These are phyloP conservation scores for Cyanocitta stelleri DNA, from an alignment of 2,113 vertebrate genomes.

Conservation along the genomic window DNA sequence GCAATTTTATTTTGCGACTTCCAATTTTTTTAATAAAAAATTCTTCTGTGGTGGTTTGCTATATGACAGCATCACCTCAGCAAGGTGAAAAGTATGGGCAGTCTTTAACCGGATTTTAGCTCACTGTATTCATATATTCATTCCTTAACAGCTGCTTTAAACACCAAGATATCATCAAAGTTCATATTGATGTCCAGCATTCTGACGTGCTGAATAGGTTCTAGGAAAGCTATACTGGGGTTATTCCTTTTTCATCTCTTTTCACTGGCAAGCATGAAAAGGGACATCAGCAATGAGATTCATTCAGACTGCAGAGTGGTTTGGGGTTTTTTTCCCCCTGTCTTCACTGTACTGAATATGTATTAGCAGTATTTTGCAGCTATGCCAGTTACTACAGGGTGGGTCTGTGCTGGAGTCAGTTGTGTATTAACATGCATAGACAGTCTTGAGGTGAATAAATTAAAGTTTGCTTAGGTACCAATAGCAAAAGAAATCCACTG, in stretches of 20 bases:
- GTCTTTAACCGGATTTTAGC: not conserved
- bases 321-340: not conserved
- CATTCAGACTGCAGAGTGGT: not conserved
- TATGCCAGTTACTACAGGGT: not conserved
- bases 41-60: not conserved
- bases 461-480: not conserved
- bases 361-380: not conserved
- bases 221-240: not conserved
- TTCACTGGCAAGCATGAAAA: not conserved
- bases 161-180: not conserved
- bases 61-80: not conserved
- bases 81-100: not conserved
- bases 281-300: not conserved
- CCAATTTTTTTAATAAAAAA: not conserved
- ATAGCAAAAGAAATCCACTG: not conserved
- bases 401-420: not conserved
- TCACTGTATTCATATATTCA: rapidly evolving
- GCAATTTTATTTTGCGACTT: not conserved
- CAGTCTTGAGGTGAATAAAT: not conserved
- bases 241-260: not conserved
- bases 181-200: not conserved
- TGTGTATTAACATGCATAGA: not conserved
- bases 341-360: not conserved
- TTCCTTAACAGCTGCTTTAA: not conserved
- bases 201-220: not conserved